Evolutionary conservation across 2,113 vertebrate genomes (phyloP).

Genomic region (Herpailurus yagouaroundi): DNA sequence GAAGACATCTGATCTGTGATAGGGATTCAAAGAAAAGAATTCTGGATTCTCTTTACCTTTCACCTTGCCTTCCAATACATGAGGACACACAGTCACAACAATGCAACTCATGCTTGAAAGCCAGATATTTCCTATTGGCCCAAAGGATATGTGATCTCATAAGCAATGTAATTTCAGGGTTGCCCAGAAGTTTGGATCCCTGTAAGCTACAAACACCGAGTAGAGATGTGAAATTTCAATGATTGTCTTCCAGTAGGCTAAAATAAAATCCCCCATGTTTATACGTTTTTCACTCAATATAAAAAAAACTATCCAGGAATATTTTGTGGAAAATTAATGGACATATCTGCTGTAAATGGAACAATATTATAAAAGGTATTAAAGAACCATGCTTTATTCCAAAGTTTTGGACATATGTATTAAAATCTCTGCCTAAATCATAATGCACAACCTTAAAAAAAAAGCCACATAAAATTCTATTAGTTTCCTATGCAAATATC

Average conservation of each 20-base stretch:
- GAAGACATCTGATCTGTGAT: conserved; percentile 70
- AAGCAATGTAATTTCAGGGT: not conserved
- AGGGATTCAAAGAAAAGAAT: conserved; percentile 53
- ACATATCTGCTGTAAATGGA: not conserved
- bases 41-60: conserved; percentile 54
- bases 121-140: accelerated
- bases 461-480: not conserved
- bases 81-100: not conserved
- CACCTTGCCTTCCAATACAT: not conserved
- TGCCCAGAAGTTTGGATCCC: not conserved
- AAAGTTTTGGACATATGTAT: not conserved
- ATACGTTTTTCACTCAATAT: not conserved
- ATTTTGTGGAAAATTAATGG: conserved; percentile 1
- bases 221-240: not conserved
- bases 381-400: not conserved
- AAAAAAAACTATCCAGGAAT: not conserved
- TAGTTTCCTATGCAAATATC: not conserved
- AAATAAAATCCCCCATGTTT: not conserved
- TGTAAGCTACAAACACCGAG: not conserved
- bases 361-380: not conserved
- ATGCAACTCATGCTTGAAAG: not conserved
- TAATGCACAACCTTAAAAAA: not conserved
- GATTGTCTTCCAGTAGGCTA: not conserved
- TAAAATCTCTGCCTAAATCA: not conserved
- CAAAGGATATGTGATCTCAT: not conserved